These are phyloP conservation scores for Cryptoblepharus egeriae DNA, from an alignment of 2,797 vertebrate species.

Conservation along the genomic window DNA sequence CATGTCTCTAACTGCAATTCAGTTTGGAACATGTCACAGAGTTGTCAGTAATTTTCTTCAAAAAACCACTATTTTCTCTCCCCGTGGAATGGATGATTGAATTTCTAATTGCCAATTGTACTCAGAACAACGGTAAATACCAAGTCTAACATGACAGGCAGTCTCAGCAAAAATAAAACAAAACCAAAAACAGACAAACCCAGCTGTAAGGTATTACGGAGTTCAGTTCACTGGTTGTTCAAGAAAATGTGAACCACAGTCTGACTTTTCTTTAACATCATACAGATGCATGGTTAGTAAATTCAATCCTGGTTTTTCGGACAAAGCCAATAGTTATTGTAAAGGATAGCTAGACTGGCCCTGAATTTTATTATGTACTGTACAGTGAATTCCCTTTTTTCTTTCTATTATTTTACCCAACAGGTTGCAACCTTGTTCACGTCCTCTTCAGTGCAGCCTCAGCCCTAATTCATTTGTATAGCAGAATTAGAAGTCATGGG, in stretches of 20 bases:
- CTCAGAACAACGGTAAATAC: constrained; percentile 28
- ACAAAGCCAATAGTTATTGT: constrained; percentile 41
- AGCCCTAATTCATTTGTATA: neutral
- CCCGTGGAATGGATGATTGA: neutral
- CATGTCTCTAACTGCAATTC: neutral
- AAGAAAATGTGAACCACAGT: constrained; percentile 53
- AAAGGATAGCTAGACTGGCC: constrained; percentile 3
- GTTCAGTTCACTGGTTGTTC: constrained; percentile 31
- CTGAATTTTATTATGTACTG: neutral
- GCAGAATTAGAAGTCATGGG: neutral
- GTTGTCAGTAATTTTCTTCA: neutral
- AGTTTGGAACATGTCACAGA: neutral
- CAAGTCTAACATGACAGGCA: constrained; percentile 30
- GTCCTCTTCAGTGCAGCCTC: neutral
- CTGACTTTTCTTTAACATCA: constrained; percentile 71
- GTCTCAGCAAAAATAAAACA: constrained; percentile 14
- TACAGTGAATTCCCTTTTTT: neutral
- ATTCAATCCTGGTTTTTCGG: constrained; percentile 63
- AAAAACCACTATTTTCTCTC: neutral
- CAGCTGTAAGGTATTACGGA: constrained; percentile 40
- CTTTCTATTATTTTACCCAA: neutral
- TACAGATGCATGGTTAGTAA: constrained; percentile 59
- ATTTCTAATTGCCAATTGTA: constrained; percentile 20
- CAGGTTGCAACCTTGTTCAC: neutral
- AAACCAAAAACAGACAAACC: neutral